Evolutionary conservation across 2,888 invertebrate genomes (phyloP).

Genomic region (Mechanitis messenoides): DNA sequence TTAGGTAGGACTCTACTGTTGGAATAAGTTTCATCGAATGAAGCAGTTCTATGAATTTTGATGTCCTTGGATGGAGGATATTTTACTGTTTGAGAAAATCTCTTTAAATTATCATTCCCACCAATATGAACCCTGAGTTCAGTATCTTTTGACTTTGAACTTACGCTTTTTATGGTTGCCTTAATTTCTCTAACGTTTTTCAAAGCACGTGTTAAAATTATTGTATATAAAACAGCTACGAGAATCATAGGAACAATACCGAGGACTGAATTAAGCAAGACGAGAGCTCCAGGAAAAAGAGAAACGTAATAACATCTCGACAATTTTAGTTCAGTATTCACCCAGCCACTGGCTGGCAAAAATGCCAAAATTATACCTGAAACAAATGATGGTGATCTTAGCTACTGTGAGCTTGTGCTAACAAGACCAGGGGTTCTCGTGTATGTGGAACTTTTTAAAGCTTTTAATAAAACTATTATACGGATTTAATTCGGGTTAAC

Average conservation of each 20-base stretch:
- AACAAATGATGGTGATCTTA: constrained; percentile 30
- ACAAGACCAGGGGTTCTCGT: too few relatives aligned
- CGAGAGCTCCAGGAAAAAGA: constrained; percentile 72
- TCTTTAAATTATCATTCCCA: constrained; percentile 38
- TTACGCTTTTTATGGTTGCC: constrained; percentile 42
- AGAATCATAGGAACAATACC: constrained; percentile 71
- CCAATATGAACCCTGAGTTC: constrained; percentile 52
- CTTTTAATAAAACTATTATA: too few relatives aligned
- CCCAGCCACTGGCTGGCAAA: constrained; percentile 77
- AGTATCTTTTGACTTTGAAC: constrained; percentile 33
- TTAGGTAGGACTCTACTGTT: constrained; percentile 23
- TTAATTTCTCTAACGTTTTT: constrained; percentile 59
- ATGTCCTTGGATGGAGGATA: constrained; percentile 25
- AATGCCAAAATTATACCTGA: constrained; percentile 77
- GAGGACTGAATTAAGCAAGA: constrained; percentile 73
- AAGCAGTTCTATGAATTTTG: constrained; percentile 51
- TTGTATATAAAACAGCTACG: constrained; percentile 72
- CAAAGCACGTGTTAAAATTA: constrained; percentile 76
- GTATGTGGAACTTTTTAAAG: too few relatives aligned
- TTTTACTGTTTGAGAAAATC: constrained; percentile 35
- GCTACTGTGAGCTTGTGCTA: too few relatives aligned
- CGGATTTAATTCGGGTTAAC: too few relatives aligned
- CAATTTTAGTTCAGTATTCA: constrained; percentile 47
- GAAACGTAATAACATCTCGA: constrained; percentile 75
- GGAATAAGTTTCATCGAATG: constrained; percentile 40